Percentiles rank a stretch among this genome's conserved stretches.
Evolutionary conservation across 2,888 invertebrate genomes (phyloP).

Genomic region (Lasius platythorax): DNA sequence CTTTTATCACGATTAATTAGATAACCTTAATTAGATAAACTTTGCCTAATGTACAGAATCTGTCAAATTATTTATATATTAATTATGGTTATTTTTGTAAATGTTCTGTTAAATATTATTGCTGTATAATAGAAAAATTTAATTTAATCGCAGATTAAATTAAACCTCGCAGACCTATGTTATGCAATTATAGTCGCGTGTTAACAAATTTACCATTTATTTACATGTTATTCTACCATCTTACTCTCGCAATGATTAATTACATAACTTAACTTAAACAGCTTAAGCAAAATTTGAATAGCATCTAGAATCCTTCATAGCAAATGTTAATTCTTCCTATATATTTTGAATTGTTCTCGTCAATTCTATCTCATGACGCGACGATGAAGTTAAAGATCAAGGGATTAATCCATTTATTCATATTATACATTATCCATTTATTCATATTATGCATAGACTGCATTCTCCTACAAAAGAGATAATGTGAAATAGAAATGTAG

Average conservation of each 20-base stretch:
- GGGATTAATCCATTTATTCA: neutral
- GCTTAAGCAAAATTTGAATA: constrained; percentile 33
- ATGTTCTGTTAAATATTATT: neutral
- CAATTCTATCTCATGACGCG: neutral
- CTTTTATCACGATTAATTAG: neutral
- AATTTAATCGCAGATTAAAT: constrained; percentile 33
- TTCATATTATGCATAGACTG: neutral
- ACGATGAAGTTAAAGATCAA: constrained; percentile 12
- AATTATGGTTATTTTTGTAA: neutral
- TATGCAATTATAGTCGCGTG: constrained; percentile 46
- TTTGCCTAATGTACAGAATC: neutral
- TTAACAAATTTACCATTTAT: constrained; percentile 44
- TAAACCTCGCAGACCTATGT: constrained; percentile 22
- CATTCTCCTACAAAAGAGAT: neutral
- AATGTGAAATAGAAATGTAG: neutral
- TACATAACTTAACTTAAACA: constrained; percentile 42
- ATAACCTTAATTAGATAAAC: neutral
- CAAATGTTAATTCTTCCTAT: constrained; percentile 27
- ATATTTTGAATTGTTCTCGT: constrained; percentile 1
- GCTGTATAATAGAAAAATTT: constrained; percentile 8
- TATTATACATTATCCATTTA: neutral
- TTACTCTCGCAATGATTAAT: constrained; percentile 39
- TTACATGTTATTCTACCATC: constrained; percentile 46
- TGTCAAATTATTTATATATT: constrained; percentile 11
- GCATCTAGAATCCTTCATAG: constrained; percentile 11